phyloP scores from a whole-genome alignment of 2,797 vertebrate species.

The Pseudotriccus pelzelni region DNA sequence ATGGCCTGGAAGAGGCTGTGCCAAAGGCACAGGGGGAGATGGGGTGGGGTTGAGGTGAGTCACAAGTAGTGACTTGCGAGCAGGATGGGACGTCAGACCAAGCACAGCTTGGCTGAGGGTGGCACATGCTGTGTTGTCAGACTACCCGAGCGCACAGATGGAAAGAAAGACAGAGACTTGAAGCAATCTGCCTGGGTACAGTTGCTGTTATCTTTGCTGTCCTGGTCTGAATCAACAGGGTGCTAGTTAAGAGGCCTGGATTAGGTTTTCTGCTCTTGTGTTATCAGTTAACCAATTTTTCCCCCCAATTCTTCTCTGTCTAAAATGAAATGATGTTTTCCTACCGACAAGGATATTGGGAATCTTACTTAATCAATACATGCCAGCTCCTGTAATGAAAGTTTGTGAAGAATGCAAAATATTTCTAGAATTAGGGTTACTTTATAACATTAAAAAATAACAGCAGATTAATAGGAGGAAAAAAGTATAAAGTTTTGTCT shows the following conservation, averaged over 20 bases:
- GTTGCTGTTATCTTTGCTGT: neutral
- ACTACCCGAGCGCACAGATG: neutral
- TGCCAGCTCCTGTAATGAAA: neutral
- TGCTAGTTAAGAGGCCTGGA: neutral
- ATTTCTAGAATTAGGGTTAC: neutral
- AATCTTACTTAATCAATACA: neutral
- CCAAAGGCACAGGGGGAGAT: neutral
- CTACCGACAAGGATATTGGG: neutral
- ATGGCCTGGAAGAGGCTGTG: neutral
- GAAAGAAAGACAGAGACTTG: neutral
- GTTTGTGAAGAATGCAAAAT: neutral
- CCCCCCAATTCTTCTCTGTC: neutral
- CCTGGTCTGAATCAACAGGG: neutral
- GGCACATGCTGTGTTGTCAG: neutral
- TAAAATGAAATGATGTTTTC: neutral
- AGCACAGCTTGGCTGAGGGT: neutral
- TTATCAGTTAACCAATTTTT: neutral
- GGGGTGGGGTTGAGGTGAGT: neutral
- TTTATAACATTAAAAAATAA: neutral
- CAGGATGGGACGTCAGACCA: neutral
- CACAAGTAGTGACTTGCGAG: rapidly evolving
- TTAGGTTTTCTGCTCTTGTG: neutral
- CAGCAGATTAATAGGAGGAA: neutral
- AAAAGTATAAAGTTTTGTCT: neutral
- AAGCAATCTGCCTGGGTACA: no score